Evolutionary conservation across 1,140 invertebrate genomes (phyloP).

Genomic region (Drosophila guanche): DNA sequence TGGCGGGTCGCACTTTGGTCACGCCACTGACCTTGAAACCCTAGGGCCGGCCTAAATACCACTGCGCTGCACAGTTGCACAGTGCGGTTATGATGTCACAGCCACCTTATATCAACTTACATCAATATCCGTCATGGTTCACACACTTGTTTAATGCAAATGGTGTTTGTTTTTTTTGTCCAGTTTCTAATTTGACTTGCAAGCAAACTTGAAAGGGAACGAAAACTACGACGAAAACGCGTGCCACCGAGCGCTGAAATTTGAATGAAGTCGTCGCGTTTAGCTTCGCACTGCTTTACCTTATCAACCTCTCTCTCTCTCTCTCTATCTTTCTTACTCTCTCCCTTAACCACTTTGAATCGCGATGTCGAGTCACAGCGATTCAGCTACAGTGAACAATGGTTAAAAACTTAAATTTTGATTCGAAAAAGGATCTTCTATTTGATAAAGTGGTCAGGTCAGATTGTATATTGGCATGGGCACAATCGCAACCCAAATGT

Average conservation of each 20-base stretch:
- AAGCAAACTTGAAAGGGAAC: conserved; percentile 40
- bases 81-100: conserved; percentile 55
- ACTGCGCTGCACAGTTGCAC: neutral
- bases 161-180: conserved; percentile 1
- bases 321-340: neutral
- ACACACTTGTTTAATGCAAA: conserved; percentile 34
- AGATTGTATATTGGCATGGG: no score
- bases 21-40: conserved; percentile 27
- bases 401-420: conserved; percentile 8
- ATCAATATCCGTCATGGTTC: conserved; percentile 62
- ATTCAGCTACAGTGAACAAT: conserved; percentile 41
- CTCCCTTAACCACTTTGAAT: neutral
- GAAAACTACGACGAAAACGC: conserved; percentile 36
- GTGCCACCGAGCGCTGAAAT: conserved; percentile 55
- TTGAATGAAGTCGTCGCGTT: conserved; percentile 70
- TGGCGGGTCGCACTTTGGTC: conserved; percentile 15
- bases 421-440: no score
- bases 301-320: conserved; percentile 7
- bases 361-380: conserved; percentile 41
- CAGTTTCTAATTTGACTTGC: conserved; percentile 64
- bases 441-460: no score
- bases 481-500: no score
- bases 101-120: conserved; percentile 56
- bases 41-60: neutral
- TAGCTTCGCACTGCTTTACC: conserved; percentile 34